Evolutionary conservation across 2,113 vertebrate genomes (phyloP).

Genomic region (Myrmophylax atrothorax): DNA sequence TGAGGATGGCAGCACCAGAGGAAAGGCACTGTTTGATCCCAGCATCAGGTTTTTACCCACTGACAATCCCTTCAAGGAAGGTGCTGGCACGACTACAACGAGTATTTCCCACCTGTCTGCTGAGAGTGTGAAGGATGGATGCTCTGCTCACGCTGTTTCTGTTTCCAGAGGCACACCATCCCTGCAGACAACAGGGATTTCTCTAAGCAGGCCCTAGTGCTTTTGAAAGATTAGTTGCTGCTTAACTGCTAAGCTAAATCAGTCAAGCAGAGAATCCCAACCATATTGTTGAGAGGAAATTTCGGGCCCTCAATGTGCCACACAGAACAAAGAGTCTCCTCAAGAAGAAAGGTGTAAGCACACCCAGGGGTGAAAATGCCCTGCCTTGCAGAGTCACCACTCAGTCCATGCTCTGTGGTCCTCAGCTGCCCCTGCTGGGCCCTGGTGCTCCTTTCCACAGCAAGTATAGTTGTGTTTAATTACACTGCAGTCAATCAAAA

Average conservation of each 20-base stretch:
- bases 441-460: not conserved
- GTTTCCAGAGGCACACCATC: slow-evolving; percentile 33
- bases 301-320: slow-evolving; percentile 10
- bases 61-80: not conserved
- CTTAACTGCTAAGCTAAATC: slow-evolving; percentile 68
- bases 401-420: not conserved
- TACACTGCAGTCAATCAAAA: rapidly evolving
- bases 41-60: not conserved
- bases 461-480: not conserved
- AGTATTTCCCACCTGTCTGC: not conserved
- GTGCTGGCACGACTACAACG: not conserved
- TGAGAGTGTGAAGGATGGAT: not conserved
- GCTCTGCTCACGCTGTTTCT: slow-evolving; percentile 37
- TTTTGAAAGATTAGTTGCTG: slow-evolving; percentile 69
- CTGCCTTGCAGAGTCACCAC: not conserved
- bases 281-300: not conserved
- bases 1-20: not conserved
- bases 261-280: slow-evolving; percentile 59
- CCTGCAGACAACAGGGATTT: slow-evolving; percentile 65
- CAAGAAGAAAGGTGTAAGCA: not conserved
- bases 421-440: not conserved
- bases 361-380: too few species aligned
- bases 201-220: slow-evolving; percentile 66
- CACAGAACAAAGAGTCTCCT: slow-evolving; percentile 24
- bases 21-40: not conserved